Percentiles rank a stretch among this genome's conserved stretches.
Conservation (phyloP, 2,797 vertebrate species). For the Macropodus opercularis region DNA sequence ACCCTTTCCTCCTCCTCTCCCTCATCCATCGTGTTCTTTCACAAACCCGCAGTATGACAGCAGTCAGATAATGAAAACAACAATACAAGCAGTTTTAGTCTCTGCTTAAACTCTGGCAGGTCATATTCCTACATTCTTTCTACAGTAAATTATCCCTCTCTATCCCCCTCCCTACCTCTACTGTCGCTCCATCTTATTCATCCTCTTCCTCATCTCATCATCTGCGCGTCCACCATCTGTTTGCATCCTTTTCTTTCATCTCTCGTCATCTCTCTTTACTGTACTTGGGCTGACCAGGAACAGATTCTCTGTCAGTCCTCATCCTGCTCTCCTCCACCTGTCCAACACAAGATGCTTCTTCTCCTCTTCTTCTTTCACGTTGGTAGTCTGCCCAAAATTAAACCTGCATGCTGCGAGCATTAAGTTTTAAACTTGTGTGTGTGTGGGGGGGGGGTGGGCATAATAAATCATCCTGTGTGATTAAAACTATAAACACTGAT, state of each 20-base stretch:
- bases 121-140: conserved; percentile 56
- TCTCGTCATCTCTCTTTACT: conserved; percentile 75
- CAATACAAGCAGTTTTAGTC: conserved; percentile 90
- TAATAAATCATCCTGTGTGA: conserved; percentile 50
- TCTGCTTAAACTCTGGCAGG: conserved; percentile 80
- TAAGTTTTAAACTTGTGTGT: conserved; percentile 38
- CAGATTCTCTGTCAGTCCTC: conserved; percentile 68
- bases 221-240: conserved; percentile 84
- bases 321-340: conserved; percentile 64
- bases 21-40: conserved; percentile 89
- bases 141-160: conserved; percentile 45
- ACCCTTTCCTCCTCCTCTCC: conserved; percentile 77
- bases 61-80: conserved; percentile 99
- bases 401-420: conserved; percentile 1
- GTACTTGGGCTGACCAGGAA: conserved; percentile 57
- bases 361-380: conserved; percentile 11
- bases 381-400: conserved; percentile 38
- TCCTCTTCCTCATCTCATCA: conserved; percentile 75
- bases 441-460: too few species aligned
- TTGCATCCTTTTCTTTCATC: conserved; percentile 78
- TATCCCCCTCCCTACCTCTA: conserved; percentile 15
- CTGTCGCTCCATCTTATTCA: conserved; percentile 51
- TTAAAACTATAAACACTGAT: conserved; percentile 67
- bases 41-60: conserved; percentile 97
- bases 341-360: conserved; percentile 45